Evolutionary conservation across 2,888 invertebrate species (phyloP), one percentile per base, ranked within the genome.

Genomic region (Pteria penguin): DNA sequence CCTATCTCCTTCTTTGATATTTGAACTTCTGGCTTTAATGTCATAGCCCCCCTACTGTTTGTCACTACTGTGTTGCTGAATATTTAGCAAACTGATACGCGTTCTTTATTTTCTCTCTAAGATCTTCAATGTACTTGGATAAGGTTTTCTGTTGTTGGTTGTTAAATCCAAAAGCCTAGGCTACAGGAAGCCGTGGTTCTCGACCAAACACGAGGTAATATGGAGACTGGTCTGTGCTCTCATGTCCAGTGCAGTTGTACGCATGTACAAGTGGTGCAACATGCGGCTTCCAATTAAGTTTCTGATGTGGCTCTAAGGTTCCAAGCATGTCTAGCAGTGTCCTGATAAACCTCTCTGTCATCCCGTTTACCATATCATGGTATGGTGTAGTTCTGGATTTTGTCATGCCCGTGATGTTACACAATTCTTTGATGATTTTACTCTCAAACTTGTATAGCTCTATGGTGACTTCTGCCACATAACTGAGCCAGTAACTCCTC

Each of bases 331-430:
- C 54, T 52, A 52, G 4, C 52, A 66, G 24, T 26, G 66, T 52
- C 5, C 66, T 26, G 31, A 52, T 66, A 31, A 66, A 66, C 24
- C 66, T n/a, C 18, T 66, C 54, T 26, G 24, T 52, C 26, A 66
- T 45, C 1, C 54, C 54, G 29, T 54, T 66, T 66, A n/a, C 45
- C 45, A 65, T 65, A n/a, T 36, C 26, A 65, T 65, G 65, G 36
- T n/a, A n/a, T n/a, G n/a, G n/a, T n/a, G n/a, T n/a, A n/a, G n/a
- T n/a, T n/a, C n/a, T n/a, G n/a, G n/a, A n/a, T n/a, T n/a, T n/a
- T n/a, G n/a, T n/a, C n/a, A n/a, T n/a, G n/a, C n/a, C n/a, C n/a
- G n/a, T n/a, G n/a, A n/a, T n/a, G n/a, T n/a, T n/a, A n/a, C n/a
- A n/a, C n/a, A n/a, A n/a, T n/a, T n/a, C n/a, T n/a, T 66, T 66